These are phyloP conservation scores for Heliocidaris tuberculata DNA, from an alignment of 35 echinoderm and acorn worm genomes.

Conservation along the genomic window DNA sequence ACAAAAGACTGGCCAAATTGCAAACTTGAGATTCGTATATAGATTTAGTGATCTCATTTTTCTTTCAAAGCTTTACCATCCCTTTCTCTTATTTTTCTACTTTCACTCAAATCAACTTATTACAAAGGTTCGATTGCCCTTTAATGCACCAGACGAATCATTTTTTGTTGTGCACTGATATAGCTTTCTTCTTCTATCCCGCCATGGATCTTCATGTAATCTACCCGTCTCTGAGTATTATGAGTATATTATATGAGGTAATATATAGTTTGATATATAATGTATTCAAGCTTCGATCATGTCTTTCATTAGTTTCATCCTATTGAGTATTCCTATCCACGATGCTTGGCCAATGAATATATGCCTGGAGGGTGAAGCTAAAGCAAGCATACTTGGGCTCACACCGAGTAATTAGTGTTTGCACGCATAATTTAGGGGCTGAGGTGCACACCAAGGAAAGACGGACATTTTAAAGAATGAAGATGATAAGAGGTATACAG, in stretches of 20 bases:
- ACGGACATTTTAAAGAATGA: not conserved
- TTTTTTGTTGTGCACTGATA: no score
- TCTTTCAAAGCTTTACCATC: no score
- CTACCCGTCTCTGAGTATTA: no score
- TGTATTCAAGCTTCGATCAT: not conserved
- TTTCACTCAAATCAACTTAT: no score
- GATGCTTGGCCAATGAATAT: not conserved
- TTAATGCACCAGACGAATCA: no score
- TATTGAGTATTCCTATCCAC: not conserved
- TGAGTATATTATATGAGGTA: not conserved
- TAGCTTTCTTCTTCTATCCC: no score
- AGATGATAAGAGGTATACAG: not conserved
- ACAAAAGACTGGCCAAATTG: no score
- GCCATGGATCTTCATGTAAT: no score
- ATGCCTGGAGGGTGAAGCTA: not conserved
- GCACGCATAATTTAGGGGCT: not conserved
- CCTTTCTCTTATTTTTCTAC: no score
- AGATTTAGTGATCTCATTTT: no score
- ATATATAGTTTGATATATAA: not conserved
- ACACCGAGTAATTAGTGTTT: slow-evolving; percentile 5
- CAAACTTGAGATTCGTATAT: no score
- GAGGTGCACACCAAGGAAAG: not conserved
- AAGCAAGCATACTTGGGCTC: slow-evolving; percentile 9
- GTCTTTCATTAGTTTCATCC: not conserved
- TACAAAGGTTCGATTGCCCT: no score